Conservation (phyloP, 1,140 invertebrate genomes). For the Sinonovacula constricta region DNA sequence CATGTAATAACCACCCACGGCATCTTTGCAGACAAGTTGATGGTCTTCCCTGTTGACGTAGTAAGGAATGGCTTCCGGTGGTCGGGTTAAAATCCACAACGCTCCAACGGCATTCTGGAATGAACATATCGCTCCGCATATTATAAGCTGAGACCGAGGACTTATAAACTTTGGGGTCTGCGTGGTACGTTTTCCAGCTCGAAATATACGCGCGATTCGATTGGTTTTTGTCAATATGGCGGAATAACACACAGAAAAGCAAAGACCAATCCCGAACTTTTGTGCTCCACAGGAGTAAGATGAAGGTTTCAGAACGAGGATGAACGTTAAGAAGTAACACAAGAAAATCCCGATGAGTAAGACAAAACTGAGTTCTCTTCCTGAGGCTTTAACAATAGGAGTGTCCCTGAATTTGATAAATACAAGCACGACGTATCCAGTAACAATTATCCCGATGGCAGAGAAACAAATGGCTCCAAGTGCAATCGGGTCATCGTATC, state of each 20-base stretch:
- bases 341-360: constrained; percentile 77
- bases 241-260: constrained; percentile 86
- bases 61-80: constrained; percentile 82
- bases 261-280: constrained; percentile 85
- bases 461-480: constrained; percentile 88
- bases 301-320: constrained; percentile 80
- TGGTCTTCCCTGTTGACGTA: constrained; percentile 79
- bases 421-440: constrained; percentile 60
- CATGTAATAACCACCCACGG: constrained; percentile 85
- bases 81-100: constrained; percentile 83
- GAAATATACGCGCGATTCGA: constrained; percentile 86
- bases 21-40: constrained; percentile 82
- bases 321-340: constrained; percentile 76
- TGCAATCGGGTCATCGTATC: constrained; percentile 84
- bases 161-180: constrained; percentile 94
- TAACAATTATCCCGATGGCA: constrained; percentile 76
- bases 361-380: constrained; percentile 77
- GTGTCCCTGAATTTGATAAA: constrained; percentile 73
- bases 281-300: constrained; percentile 82
- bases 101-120: constrained; percentile 73
- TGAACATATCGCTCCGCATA: constrained; percentile 88
- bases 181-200: constrained; percentile 88
- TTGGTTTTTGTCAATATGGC: constrained; percentile 89
- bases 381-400: constrained; percentile 78
- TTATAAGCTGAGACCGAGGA: constrained; percentile 94